Evolutionary conservation across 2,113 vertebrate genomes (phyloP).

Genomic region (Burhinus oedicnemus): DNA sequence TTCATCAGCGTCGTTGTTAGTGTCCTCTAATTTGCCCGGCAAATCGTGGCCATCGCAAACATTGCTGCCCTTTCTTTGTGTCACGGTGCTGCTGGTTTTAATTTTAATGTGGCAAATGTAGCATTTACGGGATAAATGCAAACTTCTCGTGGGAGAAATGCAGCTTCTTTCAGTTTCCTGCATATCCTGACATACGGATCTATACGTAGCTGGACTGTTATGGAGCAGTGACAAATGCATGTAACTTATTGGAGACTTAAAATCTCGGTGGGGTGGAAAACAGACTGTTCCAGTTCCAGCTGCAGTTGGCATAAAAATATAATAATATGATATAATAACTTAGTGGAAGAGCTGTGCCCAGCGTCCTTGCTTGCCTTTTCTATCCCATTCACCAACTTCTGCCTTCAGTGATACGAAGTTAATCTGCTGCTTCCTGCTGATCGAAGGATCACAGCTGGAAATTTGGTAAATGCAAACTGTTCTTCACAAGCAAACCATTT

Average conservation of each 20-base stretch:
- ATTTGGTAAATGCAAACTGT: background rate
- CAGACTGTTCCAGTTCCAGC: background rate
- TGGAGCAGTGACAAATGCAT: background rate
- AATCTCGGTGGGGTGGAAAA: background rate
- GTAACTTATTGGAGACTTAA: background rate
- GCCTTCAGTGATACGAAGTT: background rate
- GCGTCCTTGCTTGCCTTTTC: background rate
- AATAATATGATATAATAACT: background rate
- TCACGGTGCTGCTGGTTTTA: background rate
- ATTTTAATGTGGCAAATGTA: background rate
- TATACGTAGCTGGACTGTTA: background rate
- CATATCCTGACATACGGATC: background rate
- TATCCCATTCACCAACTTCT: background rate
- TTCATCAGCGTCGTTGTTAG: fast-evolving
- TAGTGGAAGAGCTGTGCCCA: background rate
- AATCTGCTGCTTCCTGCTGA: background rate
- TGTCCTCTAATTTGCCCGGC: background rate
- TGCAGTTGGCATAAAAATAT: background rate
- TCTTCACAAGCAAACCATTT: background rate
- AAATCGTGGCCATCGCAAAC: fast-evolving
- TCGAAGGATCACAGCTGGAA: background rate
- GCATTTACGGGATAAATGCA: background rate
- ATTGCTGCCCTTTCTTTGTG: background rate
- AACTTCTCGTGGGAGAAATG: background rate
- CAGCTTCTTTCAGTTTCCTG: background rate